Percentiles rank a stretch among this genome's conserved stretches.
phyloP scores from a whole-genome alignment of 2,888 invertebrate species.

The Xanthorhoe spadicearia region DNA sequence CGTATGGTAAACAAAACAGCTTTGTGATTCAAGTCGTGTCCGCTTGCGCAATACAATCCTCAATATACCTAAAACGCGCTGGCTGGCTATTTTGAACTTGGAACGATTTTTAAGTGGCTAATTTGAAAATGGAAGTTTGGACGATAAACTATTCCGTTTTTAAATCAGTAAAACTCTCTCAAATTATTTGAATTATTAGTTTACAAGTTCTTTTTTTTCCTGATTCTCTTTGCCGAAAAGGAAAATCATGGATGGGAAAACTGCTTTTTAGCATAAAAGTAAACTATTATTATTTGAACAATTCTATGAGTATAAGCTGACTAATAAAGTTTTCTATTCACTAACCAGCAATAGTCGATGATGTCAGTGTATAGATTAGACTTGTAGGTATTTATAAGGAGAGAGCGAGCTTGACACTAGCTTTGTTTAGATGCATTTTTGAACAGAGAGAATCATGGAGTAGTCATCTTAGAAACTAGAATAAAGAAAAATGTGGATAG shows the following conservation, averaged over 20 bases:
- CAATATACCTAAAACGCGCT: conserved; percentile 34
- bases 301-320: neutral
- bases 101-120: conserved; percentile 27
- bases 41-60: conserved; percentile 45
- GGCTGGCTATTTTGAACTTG: conserved; percentile 30
- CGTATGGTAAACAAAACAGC: conserved; percentile 5
- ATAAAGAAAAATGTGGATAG: no score
- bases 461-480: neutral
- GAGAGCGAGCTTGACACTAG: conserved; percentile 65
- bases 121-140: conserved; percentile 34
- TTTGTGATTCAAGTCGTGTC: conserved; percentile 30
- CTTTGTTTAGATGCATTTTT: conserved; percentile 71
- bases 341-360: neutral
- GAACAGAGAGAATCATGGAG: conserved; percentile 55
- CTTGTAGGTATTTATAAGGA: conserved; percentile 43
- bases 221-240: no score
- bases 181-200: no score
- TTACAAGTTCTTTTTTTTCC: no score
- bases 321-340: neutral
- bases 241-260: no score
- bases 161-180: neutral
- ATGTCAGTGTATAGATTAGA: conserved; percentile 20
- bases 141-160: neutral
- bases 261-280: no score
- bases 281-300: neutral